Evolutionary conservation across 2,113 vertebrate species (phyloP).

Genomic region (Neodontobutis hainanensis): DNA sequence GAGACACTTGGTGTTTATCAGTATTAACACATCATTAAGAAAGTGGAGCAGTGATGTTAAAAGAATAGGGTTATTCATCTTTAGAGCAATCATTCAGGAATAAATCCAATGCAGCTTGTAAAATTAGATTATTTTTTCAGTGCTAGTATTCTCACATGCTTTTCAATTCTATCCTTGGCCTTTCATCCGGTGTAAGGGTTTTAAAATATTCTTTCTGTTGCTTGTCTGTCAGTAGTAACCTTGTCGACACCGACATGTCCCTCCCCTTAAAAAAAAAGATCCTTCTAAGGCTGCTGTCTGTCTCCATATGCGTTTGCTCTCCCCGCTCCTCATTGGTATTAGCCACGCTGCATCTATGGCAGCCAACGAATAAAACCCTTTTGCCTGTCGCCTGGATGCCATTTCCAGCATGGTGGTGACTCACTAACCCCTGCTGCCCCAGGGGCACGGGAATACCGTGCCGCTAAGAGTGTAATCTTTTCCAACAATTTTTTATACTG

Average conservation of each 20-base stretch:
- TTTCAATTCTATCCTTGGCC: constrained; percentile 2
- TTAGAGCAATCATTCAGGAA: constrained; percentile 4
- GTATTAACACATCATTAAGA: constrained; percentile 17
- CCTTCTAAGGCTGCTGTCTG: constrained; percentile 19
- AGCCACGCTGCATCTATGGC: constrained; percentile 44
- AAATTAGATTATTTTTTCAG: neutral
- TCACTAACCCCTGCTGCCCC: constrained; percentile 5
- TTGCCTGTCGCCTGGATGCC: constrained; percentile 29
- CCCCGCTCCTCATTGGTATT: constrained; percentile 25
- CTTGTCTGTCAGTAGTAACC: constrained; percentile 22
- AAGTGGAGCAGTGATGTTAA: neutral
- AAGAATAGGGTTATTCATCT: constrained; percentile 1
- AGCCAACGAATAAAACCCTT: constrained; percentile 45
- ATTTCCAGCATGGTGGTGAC: constrained; percentile 35
- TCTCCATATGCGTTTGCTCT: constrained; percentile 20
- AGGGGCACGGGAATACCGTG: constrained; percentile 1
- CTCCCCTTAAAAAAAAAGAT: constrained; percentile 9
- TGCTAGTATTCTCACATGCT: neutral
- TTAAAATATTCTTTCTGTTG: constrained; percentile 1
- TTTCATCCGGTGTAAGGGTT: neutral
- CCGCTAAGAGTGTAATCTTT: constrained; percentile 40
- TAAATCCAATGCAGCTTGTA: constrained; percentile 10
- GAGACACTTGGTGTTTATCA: constrained; percentile 11
- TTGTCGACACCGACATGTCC: constrained; percentile 17
- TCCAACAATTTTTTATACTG: constrained; percentile 17